A percentile compares a stretch with the other conserved stretches of the same genome.
phyloP scores from a whole-genome alignment of 2,797 vertebrate genomes.

The Xenops minutus region DNA sequence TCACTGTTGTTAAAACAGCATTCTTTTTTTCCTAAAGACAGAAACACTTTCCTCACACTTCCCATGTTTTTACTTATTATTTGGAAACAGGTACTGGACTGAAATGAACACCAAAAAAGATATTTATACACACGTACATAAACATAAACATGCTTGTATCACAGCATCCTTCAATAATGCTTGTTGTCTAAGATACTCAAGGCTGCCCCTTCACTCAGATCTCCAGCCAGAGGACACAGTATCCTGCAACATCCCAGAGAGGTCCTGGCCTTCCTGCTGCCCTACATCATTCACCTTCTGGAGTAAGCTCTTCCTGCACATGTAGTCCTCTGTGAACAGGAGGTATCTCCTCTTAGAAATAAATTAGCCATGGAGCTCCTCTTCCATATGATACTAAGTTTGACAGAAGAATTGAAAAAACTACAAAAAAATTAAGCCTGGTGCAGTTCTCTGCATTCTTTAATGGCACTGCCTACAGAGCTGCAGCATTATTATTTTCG shows the following conservation, averaged over 20 bases:
- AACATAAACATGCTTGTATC: not conserved
- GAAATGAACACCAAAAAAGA: not conserved
- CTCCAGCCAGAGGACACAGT: not conserved
- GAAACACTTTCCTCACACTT: not conserved
- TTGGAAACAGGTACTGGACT: not conserved
- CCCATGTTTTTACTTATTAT: not conserved
- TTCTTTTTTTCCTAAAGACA: not conserved
- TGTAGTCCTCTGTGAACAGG: not conserved
- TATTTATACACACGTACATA: not conserved
- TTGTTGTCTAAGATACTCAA: not conserved
- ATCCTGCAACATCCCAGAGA: not conserved
- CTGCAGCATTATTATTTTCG: not conserved
- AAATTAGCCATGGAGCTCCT: not conserved
- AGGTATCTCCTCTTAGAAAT: not conserved
- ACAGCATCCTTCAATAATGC: not conserved
- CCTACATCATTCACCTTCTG: not conserved
- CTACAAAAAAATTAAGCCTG: not conserved
- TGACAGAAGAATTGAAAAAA: not conserved
- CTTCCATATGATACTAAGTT: not conserved
- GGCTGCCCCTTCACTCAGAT: not conserved
- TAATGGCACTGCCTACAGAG: accelerated
- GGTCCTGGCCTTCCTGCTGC: not conserved
- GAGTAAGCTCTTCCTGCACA: not conserved
- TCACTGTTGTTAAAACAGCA: not conserved
- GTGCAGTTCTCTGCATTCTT: not conserved